Evolutionary conservation across 2,113 vertebrate genomes (phyloP).

Genomic region (Epinephelus cyanopodus): DNA sequence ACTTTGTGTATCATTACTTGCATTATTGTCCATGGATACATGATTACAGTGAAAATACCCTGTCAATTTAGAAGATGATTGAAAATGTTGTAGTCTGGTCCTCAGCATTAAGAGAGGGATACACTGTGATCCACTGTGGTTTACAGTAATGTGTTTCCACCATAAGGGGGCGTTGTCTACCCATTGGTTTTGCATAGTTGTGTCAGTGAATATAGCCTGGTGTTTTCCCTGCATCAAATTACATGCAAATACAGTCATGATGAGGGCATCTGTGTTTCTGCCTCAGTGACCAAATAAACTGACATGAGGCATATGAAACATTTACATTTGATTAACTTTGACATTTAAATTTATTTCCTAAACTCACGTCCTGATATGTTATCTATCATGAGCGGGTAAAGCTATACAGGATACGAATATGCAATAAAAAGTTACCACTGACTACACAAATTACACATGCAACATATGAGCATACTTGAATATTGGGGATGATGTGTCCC

Average conservation of each 20-base stretch:
- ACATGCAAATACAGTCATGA: conserved; percentile 36
- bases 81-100: conserved; percentile 18
- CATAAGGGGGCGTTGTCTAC: conserved; percentile 61
- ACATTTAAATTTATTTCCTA: neutral
- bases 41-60: conserved; percentile 36
- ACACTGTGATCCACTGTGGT: neutral
- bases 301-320: neutral
- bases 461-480: no score
- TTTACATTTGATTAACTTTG: neutral
- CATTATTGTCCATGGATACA: conserved; percentile 23
- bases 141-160: neutral
- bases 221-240: conserved; percentile 49
- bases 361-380: no score
- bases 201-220: neutral
- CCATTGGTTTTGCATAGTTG: neutral
- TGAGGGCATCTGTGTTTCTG: neutral
- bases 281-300: neutral
- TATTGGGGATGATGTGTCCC: no score
- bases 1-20: conserved; percentile 54
- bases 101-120: neutral
- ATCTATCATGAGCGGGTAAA: no score
- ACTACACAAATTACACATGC: no score
- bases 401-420: no score
- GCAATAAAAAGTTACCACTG: no score
- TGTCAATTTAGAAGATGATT: conserved; percentile 51